Percentiles rank a stretch among this genome's conserved stretches.
phyloP scores from a whole-genome alignment of 2,113 vertebrate genomes.

The Turdus rufiventris region DNA sequence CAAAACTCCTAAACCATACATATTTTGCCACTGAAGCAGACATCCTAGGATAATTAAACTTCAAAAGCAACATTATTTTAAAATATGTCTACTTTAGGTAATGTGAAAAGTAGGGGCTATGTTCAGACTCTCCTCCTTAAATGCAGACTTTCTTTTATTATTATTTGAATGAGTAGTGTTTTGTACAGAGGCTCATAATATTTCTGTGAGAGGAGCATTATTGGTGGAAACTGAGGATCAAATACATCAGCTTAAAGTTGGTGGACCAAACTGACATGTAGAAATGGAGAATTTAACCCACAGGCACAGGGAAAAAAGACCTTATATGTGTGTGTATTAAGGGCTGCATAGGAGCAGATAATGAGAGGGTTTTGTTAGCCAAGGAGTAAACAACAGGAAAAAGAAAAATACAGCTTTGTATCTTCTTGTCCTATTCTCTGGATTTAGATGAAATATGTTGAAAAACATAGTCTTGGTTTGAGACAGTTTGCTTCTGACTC shows the following conservation, averaged over 20 bases:
- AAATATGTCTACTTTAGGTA: background rate
- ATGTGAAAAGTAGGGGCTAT: background rate
- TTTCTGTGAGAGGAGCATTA: background rate
- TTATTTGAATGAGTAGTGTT: background rate
- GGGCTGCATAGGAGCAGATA: background rate
- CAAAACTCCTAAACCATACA: background rate
- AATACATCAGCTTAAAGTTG: fast-evolving
- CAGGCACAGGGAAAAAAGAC: background rate
- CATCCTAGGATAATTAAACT: background rate
- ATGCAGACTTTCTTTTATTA: background rate
- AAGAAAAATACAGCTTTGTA: background rate
- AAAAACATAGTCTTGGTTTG: background rate
- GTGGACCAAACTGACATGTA: background rate
- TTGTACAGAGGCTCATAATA: background rate
- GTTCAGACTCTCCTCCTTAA: background rate
- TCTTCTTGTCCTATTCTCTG: background rate
- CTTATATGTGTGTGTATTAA: background rate
- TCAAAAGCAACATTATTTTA: background rate
- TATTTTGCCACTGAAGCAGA: background rate
- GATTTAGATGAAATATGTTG: background rate
- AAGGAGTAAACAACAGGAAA: background rate
- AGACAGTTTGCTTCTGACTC: background rate
- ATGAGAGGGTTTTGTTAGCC: background rate
- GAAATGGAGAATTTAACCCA: background rate
- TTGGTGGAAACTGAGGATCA: background rate